phyloP scores from a whole-genome alignment of 2,113 vertebrate genomes.

The Zingel zingel region DNA sequence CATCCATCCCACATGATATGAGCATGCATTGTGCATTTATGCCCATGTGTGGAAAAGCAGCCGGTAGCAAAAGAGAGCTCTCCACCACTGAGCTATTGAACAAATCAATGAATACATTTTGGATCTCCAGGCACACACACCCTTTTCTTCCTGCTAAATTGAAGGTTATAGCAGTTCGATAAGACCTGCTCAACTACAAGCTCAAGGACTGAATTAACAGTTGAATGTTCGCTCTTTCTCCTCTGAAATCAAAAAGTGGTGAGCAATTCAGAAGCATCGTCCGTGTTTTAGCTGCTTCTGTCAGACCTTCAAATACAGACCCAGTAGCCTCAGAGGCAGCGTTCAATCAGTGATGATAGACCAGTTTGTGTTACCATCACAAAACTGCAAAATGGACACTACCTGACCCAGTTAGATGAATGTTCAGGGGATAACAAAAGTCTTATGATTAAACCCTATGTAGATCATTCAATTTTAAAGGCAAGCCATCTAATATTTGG shows the following conservation, averaged over 20 bases:
- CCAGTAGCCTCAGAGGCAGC: no score
- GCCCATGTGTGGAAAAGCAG: not conserved
- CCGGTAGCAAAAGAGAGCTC: not conserved
- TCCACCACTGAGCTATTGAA: not conserved
- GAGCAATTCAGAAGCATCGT: no score
- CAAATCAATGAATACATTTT: constrained; percentile 47
- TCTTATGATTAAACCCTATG: not conserved
- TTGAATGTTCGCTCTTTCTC: not conserved
- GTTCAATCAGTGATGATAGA: no score
- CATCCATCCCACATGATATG: no score
- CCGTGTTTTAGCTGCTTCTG: no score
- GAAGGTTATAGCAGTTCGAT: not conserved
- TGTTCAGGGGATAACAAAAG: no score
- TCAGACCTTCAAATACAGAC: no score
- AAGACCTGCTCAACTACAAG: not conserved
- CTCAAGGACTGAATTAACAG: not conserved
- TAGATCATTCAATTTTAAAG: not conserved
- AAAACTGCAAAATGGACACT: no score
- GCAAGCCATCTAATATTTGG: not conserved
- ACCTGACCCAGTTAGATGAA: not conserved
- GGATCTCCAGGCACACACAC: not conserved
- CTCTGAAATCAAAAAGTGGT: not conserved
- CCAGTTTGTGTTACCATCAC: no score
- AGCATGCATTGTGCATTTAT: not conserved
- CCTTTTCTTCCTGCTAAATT: not conserved